Evolutionary conservation across 1,140 invertebrate species (phyloP), one percentile per base, ranked within the genome.

Genomic region (Drosophila dunni): DNA sequence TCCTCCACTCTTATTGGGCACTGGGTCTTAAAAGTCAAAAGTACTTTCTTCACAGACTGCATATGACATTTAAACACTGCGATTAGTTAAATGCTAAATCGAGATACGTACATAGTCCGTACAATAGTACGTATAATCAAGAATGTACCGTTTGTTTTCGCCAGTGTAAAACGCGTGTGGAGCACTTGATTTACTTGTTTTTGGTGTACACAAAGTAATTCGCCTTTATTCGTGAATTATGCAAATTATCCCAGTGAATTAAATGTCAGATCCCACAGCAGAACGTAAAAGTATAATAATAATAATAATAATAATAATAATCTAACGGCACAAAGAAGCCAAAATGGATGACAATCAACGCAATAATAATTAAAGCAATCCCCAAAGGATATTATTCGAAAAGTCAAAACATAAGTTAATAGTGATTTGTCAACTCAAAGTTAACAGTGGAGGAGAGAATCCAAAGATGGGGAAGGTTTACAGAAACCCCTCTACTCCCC

Each of bases 371-470:
- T 80, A 71, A 80, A 75, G 67, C 17, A 63, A 73, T 66, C 33
- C 78, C 72, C 66, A 15, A 67, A 68, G 64, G 73, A 75, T 51
- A 33, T 36, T 62, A 13, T 33, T 66, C n/a, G 44, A 75, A 67
- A 81, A 78, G 66, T 78, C 75, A 78, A 81, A 82, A 63, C 78
- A 81, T 74, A 82, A 75, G 78, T 57, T 81, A 53, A 64, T 70
- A 81, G 66, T 62, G 48, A 82, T 82, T 82, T 80, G 78, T 80
- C 75, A 80, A 78, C 75, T 70, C 63, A 63, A 54, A 80, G 71
- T 73, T 67, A 77, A 70, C 75, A 63, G 50, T 45, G 48, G 20
- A 56, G 9, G 13, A 36, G 50, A 53, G 50, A 11, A 34, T 10
- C 20, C 17, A 10, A 2, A 29, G n/a, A 10, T 13, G 45, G 40